Conservation (phyloP, 2,113 vertebrate species). For the Semnornis frantzii region DNA sequence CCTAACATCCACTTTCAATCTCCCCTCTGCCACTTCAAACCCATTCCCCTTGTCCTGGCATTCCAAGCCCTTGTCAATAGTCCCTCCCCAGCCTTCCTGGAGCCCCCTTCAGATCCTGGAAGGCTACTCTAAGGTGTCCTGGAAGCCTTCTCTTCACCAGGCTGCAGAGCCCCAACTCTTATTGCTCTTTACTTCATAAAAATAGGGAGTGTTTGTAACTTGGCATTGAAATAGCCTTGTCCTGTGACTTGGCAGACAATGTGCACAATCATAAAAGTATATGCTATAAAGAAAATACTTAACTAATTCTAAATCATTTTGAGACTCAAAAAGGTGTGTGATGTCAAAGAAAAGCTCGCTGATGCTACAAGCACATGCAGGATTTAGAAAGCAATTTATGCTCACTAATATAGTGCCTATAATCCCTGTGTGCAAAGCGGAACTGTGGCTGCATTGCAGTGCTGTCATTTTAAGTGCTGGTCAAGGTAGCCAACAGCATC, state of each 20-base stretch:
- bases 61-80: too few relatives aligned
- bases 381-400: background rate
- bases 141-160: too few relatives aligned
- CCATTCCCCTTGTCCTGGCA: too few relatives aligned
- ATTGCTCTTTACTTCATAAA: background rate
- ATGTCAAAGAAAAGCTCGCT: background rate
- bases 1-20: too few relatives aligned
- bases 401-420: accelerated
- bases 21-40: too few relatives aligned
- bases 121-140: too few relatives aligned
- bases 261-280: background rate
- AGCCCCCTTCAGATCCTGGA: too few relatives aligned
- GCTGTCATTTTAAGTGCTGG: background rate
- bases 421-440: background rate
- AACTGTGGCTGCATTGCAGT: background rate
- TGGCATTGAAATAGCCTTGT: background rate
- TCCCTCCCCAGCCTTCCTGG: too few relatives aligned
- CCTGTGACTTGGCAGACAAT: background rate
- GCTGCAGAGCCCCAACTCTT: too few relatives aligned
- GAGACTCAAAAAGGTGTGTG: background rate
- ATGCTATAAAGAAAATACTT: background rate
- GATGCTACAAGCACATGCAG: background rate
- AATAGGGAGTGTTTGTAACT: background rate
- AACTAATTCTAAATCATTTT: background rate
- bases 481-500: too few relatives aligned